Evolutionary conservation across 2,113 vertebrate species (phyloP), one percentile per base, ranked within the genome.

Genomic region (Gila orcuttii): DNA sequence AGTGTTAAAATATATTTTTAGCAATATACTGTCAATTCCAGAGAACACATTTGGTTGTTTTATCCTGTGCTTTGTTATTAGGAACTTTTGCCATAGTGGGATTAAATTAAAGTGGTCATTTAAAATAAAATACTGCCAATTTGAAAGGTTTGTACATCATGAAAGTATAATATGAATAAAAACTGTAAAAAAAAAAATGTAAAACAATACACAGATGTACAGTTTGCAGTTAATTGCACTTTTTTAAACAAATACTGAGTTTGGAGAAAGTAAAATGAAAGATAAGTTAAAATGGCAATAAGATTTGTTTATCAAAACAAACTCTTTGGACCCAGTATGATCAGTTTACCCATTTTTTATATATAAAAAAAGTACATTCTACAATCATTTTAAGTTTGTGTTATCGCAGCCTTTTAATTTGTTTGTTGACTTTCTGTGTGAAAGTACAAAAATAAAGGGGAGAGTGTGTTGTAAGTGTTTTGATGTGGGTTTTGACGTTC

Each of bases 381-480:
- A 10, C 6, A 62, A 80, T 60, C 0, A 66, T 66, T 47, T 66
- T 19, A 17, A 47, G 17, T 81, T 66, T 21, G 45, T 82, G 42
- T 82, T 68, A 66, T 50, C 6, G 17, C 21, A 1, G 33, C 33
- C 25, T 83, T 57, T 74, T 83, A 59, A 57, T 74, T 36, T 69
- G 42, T 71, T 55, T 69, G 42, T 57, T 39, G 17, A 55, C 21
- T 33, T 82, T 68, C 2, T 42, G 6, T 42, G 73, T 66, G 60
- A 36, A 55, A 15, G 13, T 60, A 11, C 13, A 31, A 36, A 19
- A 8, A 4, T 78, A 25, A 47, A 13, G n/a, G 74, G 31, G 8
- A n/a, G 6, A n/a, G 31, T 84, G 75, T 66, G 31, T 68, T 85
- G 25, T 83, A 59, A 73, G 66, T 57, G 31, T 68, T 82, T 42